Evolutionary conservation across 2,113 vertebrate species (phyloP).

Genomic region (Muntiacus reevesi): DNA sequence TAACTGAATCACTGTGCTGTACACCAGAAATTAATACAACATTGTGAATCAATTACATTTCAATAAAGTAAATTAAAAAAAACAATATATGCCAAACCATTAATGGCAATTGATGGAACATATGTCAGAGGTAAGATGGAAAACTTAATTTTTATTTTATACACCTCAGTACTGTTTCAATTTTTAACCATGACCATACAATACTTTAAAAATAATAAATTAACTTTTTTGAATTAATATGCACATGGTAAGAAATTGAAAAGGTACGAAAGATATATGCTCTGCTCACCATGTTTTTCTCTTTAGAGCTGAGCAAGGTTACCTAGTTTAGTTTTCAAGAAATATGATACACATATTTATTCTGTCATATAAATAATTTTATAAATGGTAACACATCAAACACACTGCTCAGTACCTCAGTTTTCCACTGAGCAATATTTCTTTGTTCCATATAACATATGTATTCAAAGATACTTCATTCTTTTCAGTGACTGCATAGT

Average conservation of each 20-base stretch:
- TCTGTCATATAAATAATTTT: not conserved
- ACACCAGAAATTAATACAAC: not conserved
- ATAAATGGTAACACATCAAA: not conserved
- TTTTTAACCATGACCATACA: not conserved
- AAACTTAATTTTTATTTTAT: not conserved
- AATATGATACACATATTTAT: not conserved
- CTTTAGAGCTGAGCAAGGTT: not conserved
- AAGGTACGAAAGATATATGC: not conserved
- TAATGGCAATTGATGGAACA: not conserved
- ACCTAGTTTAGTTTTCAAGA: not conserved
- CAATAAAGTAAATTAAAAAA: not conserved
- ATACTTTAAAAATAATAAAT: not conserved
- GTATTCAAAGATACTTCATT: not conserved
- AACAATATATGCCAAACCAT: not conserved
- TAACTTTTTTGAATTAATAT: not conserved
- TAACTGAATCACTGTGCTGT: not conserved
- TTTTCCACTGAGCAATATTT: not conserved
- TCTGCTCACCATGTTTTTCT: not conserved
- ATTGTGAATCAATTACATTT: not conserved
- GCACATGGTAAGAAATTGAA: not conserved
- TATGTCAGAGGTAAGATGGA: not conserved
- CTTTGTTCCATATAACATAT: not conserved
- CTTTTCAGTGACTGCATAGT: not conserved
- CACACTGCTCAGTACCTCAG: not conserved
- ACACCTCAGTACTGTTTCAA: not conserved